Percentiles rank a stretch among this genome's conserved stretches.
These are phyloP conservation scores for Eumacrocentrus americanus DNA, from an alignment of 2,888 invertebrate genomes.

Conservation along the genomic window DNA sequence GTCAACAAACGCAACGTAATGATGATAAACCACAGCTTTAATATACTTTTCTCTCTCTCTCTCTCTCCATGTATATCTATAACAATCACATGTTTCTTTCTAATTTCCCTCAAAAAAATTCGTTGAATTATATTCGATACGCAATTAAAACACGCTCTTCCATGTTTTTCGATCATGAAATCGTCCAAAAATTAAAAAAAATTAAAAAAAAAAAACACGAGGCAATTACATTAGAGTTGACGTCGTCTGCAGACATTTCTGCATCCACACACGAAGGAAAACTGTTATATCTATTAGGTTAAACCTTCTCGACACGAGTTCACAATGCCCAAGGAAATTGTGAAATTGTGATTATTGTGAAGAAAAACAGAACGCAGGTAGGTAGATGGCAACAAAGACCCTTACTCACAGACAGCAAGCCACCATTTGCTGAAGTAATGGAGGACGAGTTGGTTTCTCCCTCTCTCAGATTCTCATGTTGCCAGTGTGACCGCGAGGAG, in stretches of 20 bases:
- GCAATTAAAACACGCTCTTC: slow-evolving; percentile 43
- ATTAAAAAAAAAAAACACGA: slow-evolving; percentile 21
- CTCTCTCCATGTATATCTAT: too few relatives aligned
- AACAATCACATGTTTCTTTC: too few relatives aligned
- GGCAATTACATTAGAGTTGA: slow-evolving; percentile 29
- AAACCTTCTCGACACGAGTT: too few relatives aligned
- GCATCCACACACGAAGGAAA: too few relatives aligned
- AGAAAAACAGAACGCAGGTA: slow-evolving; percentile 37
- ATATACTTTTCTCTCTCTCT: too few relatives aligned
- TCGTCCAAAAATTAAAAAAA: slow-evolving; percentile 26
- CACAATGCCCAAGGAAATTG: background rate
- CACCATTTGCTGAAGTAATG: slow-evolving; percentile 60
- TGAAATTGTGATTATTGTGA: slow-evolving; percentile 1
- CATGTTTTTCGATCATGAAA: slow-evolving; percentile 31
- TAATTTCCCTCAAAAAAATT: too few relatives aligned
- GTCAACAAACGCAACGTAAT: background rate
- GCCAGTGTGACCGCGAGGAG: slow-evolving; percentile 13
- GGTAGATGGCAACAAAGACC: slow-evolving; percentile 47
- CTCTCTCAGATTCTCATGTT: slow-evolving; percentile 35
- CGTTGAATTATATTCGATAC: slow-evolving; percentile 36
- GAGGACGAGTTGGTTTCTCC: slow-evolving; percentile 52
- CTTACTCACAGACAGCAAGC: slow-evolving; percentile 43
- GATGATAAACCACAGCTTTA: too few relatives aligned
- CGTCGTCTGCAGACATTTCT: background rate
- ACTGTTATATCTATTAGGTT: too few relatives aligned